Evolutionary conservation across 2,888 invertebrate species (phyloP), one percentile per base, ranked within the genome.

Genomic region (Drosophila mimica): DNA sequence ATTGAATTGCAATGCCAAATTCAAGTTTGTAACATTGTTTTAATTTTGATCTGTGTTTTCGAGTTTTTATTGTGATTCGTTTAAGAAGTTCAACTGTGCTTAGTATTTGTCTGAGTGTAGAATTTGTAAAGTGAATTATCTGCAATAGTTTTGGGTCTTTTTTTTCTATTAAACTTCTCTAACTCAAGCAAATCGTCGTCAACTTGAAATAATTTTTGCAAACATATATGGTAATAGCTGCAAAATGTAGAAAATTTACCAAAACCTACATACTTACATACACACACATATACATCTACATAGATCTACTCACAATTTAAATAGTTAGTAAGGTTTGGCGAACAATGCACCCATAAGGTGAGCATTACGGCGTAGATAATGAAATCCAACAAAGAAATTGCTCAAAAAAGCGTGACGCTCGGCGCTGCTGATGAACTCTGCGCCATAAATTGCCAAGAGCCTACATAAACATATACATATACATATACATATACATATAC

Each of bases 371-470:
- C 83, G 82, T 61, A 84, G 78, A 85, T 89, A 85, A 85, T 85
- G 80, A 85, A 85, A 84, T 88, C 80, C 74, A 74, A 74, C 80
- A 76, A 80, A 86, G 83, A 83, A 88, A 86, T 69, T 87, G 90
- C 79, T 81, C 89, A 87, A 82, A 84, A 88, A 89, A 87, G 78
- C 88, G 88, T 90, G 82, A 88, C 90, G 90, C 74, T 38, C 49
- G 56, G 51, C 70, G 70, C 63, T 82, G 83, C 63, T 84, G 82
- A 90, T 88, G 90, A 88, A 88, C 88, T 88, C 84, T 89, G 77
- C 49, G 83, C 81, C 74, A 87, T 82, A 89, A 90, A 87, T 90
- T 88, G 81, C 81, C 81, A 48, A 69, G 62, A 60, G 81, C 38
- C 43, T n/a, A 48, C 49, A 48, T 38, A 48, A 30, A 36, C 30